Percentiles rank a stretch among this genome's conserved stretches.
Conservation (phyloP, 2,797 vertebrate species). For the Numenius phaeopus region DNA sequence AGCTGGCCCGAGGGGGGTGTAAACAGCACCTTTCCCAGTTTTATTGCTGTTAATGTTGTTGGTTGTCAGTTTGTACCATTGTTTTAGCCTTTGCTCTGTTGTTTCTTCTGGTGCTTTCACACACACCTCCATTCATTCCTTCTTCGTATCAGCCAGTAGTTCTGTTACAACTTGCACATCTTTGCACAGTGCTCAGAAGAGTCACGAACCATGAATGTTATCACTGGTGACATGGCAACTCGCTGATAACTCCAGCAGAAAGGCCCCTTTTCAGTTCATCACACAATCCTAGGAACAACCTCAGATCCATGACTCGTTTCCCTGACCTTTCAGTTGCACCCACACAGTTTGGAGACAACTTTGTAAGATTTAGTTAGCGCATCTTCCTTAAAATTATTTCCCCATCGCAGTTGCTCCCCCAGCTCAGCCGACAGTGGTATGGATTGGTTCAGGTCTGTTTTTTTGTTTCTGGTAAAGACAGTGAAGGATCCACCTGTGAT, state of each 20-base stretch:
- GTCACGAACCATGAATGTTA: not conserved
- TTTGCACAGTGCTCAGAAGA: not conserved
- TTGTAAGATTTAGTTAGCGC: not conserved
- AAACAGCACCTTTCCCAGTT: not conserved
- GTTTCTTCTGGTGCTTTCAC: not conserved
- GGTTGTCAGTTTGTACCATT: not conserved
- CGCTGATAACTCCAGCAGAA: not conserved
- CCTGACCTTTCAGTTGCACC: not conserved
- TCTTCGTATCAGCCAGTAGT: not conserved
- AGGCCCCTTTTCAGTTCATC: not conserved
- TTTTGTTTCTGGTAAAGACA: not conserved
- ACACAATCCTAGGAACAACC: not conserved
- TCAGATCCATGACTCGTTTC: fast-evolving
- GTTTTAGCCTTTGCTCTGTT: not conserved
- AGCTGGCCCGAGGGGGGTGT: not conserved
- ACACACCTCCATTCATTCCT: not conserved
- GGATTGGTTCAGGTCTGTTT: not conserved
- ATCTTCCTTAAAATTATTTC: not conserved
- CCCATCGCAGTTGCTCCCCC: not conserved
- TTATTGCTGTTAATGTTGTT: not conserved
- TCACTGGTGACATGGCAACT: not conserved
- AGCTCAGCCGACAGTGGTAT: fast-evolving
- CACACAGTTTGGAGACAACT: not conserved
- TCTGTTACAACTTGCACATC: not conserved
- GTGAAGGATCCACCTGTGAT: fast-evolving